Evolutionary conservation across 2,888 invertebrate species (phyloP), one percentile per base, ranked within the genome.

Genomic region (Cataglyphis cursor): DNA sequence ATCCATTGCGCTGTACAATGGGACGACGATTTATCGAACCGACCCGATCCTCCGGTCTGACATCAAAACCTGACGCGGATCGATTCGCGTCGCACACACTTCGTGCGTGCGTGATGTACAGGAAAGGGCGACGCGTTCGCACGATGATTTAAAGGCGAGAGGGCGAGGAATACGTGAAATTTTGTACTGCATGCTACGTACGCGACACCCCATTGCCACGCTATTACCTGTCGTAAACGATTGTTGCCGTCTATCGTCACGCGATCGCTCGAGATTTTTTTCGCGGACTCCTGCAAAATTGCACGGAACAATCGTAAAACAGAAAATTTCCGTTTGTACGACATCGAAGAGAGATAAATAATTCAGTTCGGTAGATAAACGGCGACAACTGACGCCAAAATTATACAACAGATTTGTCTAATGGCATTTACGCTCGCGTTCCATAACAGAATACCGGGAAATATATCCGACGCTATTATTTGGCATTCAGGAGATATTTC

Each of bases 1-100:
- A 90, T 91, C 86, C 87, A 88, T 87, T 86, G 84, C 41, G 64
- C 59, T 51, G 82, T 82, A 91, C 91, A 91, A 91, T 91, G 78
- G 86, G 21, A n/a, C 62, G 82, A 83, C 83, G 86, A 91, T 91
- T 90, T 88, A 91, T 91, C 89, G 89, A 88, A 82, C 81, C 83
- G 48, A 15, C n/a, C 81, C 81, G 82, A 85, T 85, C 82, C 83
- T 81, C 74, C 48, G 21, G 74, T 75, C 75, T 68, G 83, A 89
- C 81, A 82, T 88, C 86, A 78, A 86, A 90, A 90, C 83, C 87
- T 86, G 84, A 68, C 84, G 57, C 41, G 24, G 87, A 81, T 89
- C 85, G 89, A 89, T 89, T 90, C 87, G 85, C 89, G 80, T 78
- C 83, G 85, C 87, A 83, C 87, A 84, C 75, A 85, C 87, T 86